Percentiles rank a stretch among this genome's conserved stretches.
phyloP scores from a whole-genome alignment of 53 echinoderm and acorn worm genomes.

The Astropecten irregularis region DNA sequence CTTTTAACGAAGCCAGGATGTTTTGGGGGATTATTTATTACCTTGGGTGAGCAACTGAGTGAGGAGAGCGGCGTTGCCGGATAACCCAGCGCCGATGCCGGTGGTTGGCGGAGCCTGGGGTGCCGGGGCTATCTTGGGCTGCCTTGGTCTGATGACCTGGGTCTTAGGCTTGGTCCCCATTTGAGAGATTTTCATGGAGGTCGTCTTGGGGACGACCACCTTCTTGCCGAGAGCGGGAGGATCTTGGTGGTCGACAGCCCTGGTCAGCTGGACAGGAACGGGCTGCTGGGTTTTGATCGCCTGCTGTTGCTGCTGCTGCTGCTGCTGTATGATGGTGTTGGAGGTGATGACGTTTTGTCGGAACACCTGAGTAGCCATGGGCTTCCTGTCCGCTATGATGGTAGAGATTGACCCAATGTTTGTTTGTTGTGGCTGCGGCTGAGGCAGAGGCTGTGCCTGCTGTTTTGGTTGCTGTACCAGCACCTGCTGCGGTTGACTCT shows the following conservation, averaged over 20 bases:
- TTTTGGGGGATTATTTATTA: too few relatives aligned
- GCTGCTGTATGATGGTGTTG: constrained; percentile 16
- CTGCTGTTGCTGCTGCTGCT: constrained; percentile 18
- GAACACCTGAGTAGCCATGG: constrained; percentile 66
- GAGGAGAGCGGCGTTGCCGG: constrained; percentile 64
- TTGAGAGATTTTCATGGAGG: constrained; percentile 52
- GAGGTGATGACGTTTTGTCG: constrained; percentile 40
- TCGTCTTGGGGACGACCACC: constrained; percentile 9
- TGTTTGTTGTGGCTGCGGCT: constrained; percentile 8
- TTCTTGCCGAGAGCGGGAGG: neutral
- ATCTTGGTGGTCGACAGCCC: constrained; percentile 17
- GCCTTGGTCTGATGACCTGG: constrained; percentile 29
- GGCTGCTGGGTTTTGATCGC: constrained; percentile 47
- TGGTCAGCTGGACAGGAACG: constrained; percentile 2
- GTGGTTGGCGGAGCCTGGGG: constrained; percentile 22
- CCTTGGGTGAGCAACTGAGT: constrained; percentile 82
- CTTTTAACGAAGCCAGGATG: too few relatives aligned
- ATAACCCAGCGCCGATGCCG: neutral
- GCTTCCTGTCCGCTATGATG: constrained; percentile 38
- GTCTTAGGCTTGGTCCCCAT: constrained; percentile 62
- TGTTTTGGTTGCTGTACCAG: constrained; percentile 38
- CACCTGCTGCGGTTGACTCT: constrained; percentile 12
- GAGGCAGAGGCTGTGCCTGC: constrained; percentile 9
- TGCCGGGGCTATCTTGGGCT: constrained; percentile 88
- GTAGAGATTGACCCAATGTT: constrained; percentile 6